These are phyloP conservation scores for Pristionchus japonicus DNA, from an alignment of 2,888 invertebrate species.

Conservation along the genomic window DNA sequence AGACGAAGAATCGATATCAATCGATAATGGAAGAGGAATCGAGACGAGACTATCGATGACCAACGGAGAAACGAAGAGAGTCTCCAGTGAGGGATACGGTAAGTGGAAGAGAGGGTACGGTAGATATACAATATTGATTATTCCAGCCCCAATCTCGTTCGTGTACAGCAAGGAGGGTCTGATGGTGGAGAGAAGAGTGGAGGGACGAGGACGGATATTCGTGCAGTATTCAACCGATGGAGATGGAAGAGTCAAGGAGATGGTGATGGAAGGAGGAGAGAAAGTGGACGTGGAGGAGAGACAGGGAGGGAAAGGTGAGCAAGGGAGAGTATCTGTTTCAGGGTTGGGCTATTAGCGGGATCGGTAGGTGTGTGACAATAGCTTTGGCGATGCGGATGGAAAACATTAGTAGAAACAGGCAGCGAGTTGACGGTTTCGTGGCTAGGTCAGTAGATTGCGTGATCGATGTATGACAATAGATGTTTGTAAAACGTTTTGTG, in stretches of 20 bases:
- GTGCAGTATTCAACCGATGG: conserved; percentile 1
- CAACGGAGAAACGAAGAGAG: conserved; percentile 33
- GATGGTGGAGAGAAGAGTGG: conserved; percentile 50
- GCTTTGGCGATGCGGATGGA: no score
- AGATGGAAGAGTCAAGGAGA: background rate
- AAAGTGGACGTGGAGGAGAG: conserved; percentile 28
- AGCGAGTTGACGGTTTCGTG: no score
- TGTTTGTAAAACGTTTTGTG: background rate
- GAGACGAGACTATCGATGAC: background rate
- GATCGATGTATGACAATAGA: background rate
- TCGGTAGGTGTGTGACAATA: no score
- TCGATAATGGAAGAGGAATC: conserved; percentile 9
- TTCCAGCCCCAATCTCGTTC: conserved; percentile 53
- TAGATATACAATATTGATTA: conserved; percentile 24
- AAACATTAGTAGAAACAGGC: no score
- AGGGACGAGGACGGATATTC: background rate
- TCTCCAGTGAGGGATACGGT: conserved; percentile 52
- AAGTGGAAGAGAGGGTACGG: conserved; percentile 49
- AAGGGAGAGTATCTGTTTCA: no score
- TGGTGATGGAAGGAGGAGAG: conserved; percentile 28
- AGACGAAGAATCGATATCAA: background rate
- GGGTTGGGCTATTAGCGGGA: background rate
- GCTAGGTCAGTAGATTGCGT: background rate
- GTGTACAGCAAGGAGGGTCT: conserved; percentile 53
- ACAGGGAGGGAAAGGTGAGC: background rate